These are phyloP conservation scores for Drosophila varians DNA, from an alignment of 1,140 invertebrate genomes.

Conservation along the genomic window DNA sequence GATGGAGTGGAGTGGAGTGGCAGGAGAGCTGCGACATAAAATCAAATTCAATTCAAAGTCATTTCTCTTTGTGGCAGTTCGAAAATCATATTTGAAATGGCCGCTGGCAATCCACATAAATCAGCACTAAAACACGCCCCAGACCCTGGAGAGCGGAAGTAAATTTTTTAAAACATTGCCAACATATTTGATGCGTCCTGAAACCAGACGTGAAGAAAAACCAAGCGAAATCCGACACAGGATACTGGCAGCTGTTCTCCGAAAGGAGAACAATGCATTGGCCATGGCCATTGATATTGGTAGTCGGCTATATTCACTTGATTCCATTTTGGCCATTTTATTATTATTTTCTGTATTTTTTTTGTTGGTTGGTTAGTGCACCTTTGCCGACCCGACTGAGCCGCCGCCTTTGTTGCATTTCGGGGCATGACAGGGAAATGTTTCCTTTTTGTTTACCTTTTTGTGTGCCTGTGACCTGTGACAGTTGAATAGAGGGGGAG, in stretches of 20 bases:
- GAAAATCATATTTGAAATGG: conserved; percentile 70
- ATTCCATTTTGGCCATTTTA: conserved; percentile 28
- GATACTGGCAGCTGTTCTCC: conserved; percentile 54
- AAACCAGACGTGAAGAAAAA: conserved; percentile 10
- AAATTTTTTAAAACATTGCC: conserved; percentile 42
- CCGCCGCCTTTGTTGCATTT: conserved; percentile 44
- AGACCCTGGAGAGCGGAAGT: conserved; percentile 48
- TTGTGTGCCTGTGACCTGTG: conserved; percentile 32
- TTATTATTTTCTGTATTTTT: not conserved
- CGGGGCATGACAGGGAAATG: conserved; percentile 46
- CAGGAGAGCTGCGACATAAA: conserved; percentile 55
- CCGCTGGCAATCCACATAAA: conserved; percentile 49
- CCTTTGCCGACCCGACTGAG: conserved; percentile 23
- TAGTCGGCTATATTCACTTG: conserved; percentile 59
- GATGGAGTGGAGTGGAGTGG: conserved; percentile 14
- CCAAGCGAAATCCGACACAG: conserved; percentile 14
- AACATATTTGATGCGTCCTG: conserved; percentile 27
- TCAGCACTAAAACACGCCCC: conserved; percentile 58
- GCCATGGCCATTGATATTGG: conserved; percentile 41
- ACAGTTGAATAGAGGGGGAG: conserved; percentile 18
- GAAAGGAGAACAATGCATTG: conserved; percentile 53
- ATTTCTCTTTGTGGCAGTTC: conserved; percentile 43
- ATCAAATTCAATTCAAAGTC: conserved; percentile 63
- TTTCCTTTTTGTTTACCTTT: conserved; percentile 13
- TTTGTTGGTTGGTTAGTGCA: conserved; percentile 18